These are phyloP conservation scores for Cyclophora albipunctata DNA, from an alignment of 2,888 invertebrate genomes.

Conservation along the genomic window DNA sequence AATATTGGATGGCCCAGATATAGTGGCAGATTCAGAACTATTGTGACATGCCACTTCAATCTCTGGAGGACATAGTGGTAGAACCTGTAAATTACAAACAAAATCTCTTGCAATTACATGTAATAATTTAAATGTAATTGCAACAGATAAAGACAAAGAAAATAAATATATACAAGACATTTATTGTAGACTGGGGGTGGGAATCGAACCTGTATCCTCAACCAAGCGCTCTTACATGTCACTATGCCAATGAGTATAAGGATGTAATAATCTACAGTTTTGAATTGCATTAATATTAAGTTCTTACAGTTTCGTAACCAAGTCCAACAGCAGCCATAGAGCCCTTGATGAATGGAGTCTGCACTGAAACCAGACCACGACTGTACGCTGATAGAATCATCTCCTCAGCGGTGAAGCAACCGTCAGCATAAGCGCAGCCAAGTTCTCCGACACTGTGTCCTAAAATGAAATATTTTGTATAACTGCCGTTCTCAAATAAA, in stretches of 20 bases:
- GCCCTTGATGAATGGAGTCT: constrained; percentile 78
- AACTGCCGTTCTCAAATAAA: too few relatives aligned
- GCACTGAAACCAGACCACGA: constrained; percentile 81
- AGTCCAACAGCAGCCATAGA: constrained; percentile 91
- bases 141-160: too few relatives aligned
- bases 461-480: constrained; percentile 7
- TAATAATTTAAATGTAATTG: too few relatives aligned
- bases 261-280: too few relatives aligned
- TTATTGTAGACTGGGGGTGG: too few relatives aligned
- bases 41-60: constrained; percentile 88
- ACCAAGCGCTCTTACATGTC: too few relatives aligned
- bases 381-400: constrained; percentile 86
- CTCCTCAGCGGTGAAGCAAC: constrained; percentile 87
- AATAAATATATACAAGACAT: too few relatives aligned
- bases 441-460: constrained; percentile 95
- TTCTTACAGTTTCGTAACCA: constrained; percentile 59
- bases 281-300: too few relatives aligned
- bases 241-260: too few relatives aligned
- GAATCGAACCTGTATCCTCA: too few relatives aligned
- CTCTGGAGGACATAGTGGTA: constrained; percentile 65
- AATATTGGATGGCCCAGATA: constrained; percentile 82
- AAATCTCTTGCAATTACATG: neutral
- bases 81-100: constrained; percentile 19
- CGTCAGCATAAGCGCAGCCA: constrained; percentile 94
- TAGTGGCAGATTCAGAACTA: constrained; percentile 82